Evolutionary conservation across 2,888 invertebrate species (phyloP).

Genomic region (Disparrhopalites patrizii): DNA sequence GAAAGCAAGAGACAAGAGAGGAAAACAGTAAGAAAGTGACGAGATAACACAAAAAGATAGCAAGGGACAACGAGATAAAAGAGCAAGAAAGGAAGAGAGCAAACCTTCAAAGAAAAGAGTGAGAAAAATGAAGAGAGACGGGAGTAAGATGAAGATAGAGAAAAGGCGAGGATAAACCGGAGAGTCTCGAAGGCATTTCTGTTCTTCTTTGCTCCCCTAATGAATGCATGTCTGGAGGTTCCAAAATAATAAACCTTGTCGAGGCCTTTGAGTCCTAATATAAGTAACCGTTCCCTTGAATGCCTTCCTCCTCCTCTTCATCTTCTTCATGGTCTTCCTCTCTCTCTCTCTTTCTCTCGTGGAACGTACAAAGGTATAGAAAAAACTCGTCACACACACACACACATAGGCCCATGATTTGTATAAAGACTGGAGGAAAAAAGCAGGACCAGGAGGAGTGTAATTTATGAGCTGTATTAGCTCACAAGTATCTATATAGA

Average conservation of each 20-base stretch:
- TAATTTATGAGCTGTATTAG: slow-evolving; percentile 24
- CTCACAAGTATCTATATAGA: slow-evolving; percentile 5
- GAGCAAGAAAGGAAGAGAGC: too few species aligned
- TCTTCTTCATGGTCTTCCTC: neutral
- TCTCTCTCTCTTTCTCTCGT: neutral
- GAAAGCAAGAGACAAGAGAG: too few species aligned
- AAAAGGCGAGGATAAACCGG: too few species aligned
- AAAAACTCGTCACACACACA: neutral
- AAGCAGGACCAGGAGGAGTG: slow-evolving; percentile 6
- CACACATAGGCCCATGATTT: neutral
- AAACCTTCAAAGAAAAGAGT: too few species aligned
- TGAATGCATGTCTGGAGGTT: slow-evolving; percentile 6
- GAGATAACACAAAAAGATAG: too few species aligned
- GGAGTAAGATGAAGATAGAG: too few species aligned
- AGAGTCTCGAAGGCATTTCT: neutral
- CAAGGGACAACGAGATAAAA: too few species aligned
- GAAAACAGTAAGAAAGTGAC: too few species aligned
- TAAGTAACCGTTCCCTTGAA: too few species aligned
- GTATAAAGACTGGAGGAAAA: neutral
- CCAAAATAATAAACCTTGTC: slow-evolving; percentile 15
- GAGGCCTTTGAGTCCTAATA: neutral
- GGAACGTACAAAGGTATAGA: neutral
- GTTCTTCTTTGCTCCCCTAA: neutral
- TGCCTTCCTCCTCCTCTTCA: too few species aligned
- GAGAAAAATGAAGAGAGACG: too few species aligned